A percentile compares a stretch with the other conserved stretches of the same genome.
Conservation (phyloP, 2,797 vertebrate species). For the Nasua narica region DNA sequence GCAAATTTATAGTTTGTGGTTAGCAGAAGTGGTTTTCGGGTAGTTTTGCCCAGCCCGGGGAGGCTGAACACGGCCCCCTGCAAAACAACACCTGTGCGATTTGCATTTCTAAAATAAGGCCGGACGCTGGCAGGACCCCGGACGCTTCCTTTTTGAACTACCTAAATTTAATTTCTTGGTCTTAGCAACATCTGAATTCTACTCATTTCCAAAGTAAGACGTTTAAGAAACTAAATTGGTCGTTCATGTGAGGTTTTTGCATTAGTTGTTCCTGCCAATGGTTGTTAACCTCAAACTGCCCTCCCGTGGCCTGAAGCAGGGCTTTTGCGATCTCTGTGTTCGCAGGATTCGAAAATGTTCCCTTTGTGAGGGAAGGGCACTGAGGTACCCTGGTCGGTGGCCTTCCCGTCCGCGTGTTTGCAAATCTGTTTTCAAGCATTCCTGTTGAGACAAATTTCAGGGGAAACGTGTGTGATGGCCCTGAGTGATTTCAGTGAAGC, state of each 20-base stretch:
- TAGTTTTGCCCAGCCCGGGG: neutral
- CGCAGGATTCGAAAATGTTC: neutral
- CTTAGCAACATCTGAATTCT: neutral
- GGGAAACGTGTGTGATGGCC: too few species aligned
- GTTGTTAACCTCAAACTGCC: neutral
- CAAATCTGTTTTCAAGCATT: neutral
- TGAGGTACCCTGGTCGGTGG: neutral
- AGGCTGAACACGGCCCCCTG: neutral
- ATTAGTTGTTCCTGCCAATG: neutral
- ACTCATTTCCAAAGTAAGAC: neutral
- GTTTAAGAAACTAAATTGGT: neutral
- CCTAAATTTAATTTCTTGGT: neutral
- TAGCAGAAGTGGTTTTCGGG: slow-evolving; percentile 11
- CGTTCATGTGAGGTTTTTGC: neutral
- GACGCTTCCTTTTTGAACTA: neutral
- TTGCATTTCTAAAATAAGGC: slow-evolving; percentile 58
- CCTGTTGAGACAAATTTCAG: neutral
- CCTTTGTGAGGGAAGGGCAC: neutral
- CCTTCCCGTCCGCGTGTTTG: neutral
- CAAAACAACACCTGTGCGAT: slow-evolving; percentile 70
- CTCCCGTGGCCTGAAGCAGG: neutral
- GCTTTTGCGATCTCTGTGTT: neutral
- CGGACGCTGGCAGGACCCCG: neutral
- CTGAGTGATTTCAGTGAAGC: neutral
- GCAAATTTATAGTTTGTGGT: slow-evolving; percentile 17